Percentiles rank a stretch among this genome's conserved stretches.
These are phyloP conservation scores for Leptoclinus maculatus DNA, from an alignment of 2,797 vertebrate genomes.

Conservation along the genomic window DNA sequence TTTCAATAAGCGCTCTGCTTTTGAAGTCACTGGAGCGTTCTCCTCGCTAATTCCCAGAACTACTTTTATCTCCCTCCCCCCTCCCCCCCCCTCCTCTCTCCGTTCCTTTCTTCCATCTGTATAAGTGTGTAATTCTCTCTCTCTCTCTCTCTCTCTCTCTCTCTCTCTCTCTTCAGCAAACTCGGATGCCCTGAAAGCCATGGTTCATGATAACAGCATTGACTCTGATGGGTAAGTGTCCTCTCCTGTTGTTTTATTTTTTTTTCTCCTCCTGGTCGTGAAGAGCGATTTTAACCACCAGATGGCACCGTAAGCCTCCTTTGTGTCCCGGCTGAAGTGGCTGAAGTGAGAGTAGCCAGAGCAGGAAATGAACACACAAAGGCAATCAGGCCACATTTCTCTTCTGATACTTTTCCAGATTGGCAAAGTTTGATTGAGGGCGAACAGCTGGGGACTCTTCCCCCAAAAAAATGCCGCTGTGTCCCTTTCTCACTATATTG, in stretches of 20 bases:
- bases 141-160: slow-evolving; percentile 25
- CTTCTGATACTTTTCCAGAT: slow-evolving; percentile 59
- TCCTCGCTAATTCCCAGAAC: slow-evolving; percentile 42
- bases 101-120: neutral
- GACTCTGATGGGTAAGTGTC: slow-evolving; percentile 92
- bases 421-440: slow-evolving; percentile 60
- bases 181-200: slow-evolving; percentile 93
- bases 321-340: neutral
- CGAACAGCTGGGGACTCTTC: slow-evolving; percentile 50
- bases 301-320: slow-evolving; percentile 65
- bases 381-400: slow-evolving; percentile 62
- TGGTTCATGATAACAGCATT: slow-evolving; percentile 90
- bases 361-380: slow-evolving; percentile 35
- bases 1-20: slow-evolving; percentile 61
- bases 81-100: neutral
- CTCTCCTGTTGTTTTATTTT: neutral
- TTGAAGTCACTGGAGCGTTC: slow-evolving; percentile 64
- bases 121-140: neutral
- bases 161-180: slow-evolving; percentile 85
- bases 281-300: slow-evolving; percentile 49
- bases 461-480: slow-evolving; percentile 24
- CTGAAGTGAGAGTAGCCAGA: slow-evolving; percentile 5
- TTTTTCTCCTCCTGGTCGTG: neutral
- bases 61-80: slow-evolving; percentile 36
- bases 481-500: slow-evolving; percentile 30